A percentile compares a stretch with the other conserved stretches of the same genome.
Evolutionary conservation across 2,797 vertebrate genomes (phyloP).

Genomic region (Odontamblyopus lacepedii): DNA sequence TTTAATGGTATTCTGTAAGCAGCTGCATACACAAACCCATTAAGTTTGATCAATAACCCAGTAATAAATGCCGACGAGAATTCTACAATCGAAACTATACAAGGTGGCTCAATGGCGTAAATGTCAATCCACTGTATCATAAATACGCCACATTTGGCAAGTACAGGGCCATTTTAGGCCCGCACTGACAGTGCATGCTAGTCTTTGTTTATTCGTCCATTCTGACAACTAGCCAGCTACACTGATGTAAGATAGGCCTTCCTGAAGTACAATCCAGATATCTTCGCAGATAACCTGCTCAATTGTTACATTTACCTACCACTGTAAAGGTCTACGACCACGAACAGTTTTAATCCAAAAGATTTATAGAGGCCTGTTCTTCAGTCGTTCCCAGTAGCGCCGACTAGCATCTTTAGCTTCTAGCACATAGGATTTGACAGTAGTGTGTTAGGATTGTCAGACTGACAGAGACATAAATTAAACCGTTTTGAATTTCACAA

Average conservation of each 20-base stretch:
- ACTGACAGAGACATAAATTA: not conserved
- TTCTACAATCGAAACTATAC: not conserved
- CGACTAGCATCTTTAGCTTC: slow-evolving; percentile 69
- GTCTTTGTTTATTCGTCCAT: slow-evolving; percentile 77
- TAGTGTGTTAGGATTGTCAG: slow-evolving; percentile 11
- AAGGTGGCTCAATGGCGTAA: not conserved
- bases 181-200: slow-evolving; percentile 72
- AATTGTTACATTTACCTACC: slow-evolving; percentile 7
- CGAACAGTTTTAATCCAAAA: slow-evolving; percentile 35
- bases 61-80: slow-evolving; percentile 3
- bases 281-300: slow-evolving; percentile 3
- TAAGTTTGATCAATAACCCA: slow-evolving; percentile 27
- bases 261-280: slow-evolving; percentile 27
- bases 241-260: slow-evolving; percentile 31
- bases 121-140: slow-evolving; percentile 32
- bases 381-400: slow-evolving; percentile 71
- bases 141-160: slow-evolving; percentile 81
- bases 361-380: slow-evolving; percentile 71
- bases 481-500: not conserved
- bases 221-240: slow-evolving; percentile 57
- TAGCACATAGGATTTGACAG: slow-evolving; percentile 52
- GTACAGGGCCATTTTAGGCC: slow-evolving; percentile 81
- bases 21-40: not conserved
- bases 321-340: slow-evolving; percentile 20
- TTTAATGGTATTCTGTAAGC: not conserved